Base-by-base conservation (phyloP, 2,113 vertebrate species). In the Embiotoca jacksoni region DNA sequence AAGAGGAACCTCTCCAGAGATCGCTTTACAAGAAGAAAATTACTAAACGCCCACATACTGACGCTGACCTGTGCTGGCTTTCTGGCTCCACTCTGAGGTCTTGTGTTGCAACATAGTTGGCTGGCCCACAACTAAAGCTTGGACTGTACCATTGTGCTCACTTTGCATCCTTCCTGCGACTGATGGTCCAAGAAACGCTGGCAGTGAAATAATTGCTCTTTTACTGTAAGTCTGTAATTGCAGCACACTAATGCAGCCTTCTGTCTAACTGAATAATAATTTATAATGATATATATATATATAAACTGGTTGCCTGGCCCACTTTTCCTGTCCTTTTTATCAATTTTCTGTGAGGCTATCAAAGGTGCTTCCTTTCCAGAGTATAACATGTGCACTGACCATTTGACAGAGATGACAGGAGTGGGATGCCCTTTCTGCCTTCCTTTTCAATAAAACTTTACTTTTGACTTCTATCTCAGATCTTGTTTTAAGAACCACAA, bases 391-490 rank as follows among this genome's bases (percentile, higher is more conserved):
- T 80, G 73, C 85, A 67, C 75, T 78, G 58, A 79, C 75, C 67
- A 64, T 85, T 88, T 91, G 89, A 88, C 87, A 90, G 78, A 49
- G 44, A 86, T 76, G 89, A 86, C 78, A 83, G 84, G 57, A 79
- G 49, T 57, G 49, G 62, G 56, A 83, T 82, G 78, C 74, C 76
- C 70, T 76, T 32, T 36, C 72, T 67, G 71, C 14, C 16, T 70
- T 62, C 53, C 33, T 59, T 65, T 89, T 82, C 66, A 57, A 80
- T 82, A 78, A 83, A 66, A 75, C 41, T 72, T 62, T 67, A 44
- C 55, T 78, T 66, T 61, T 74, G 78, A 74, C 6, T 62, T 81
- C 70, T 73, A 66, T 77, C 35, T 46, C 65, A 78, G 59, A 86
- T 69, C 33, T 71, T 70, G 71, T 65, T 78, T 7, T 72, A 54